phyloP scores from a whole-genome alignment of 1,140 invertebrate species.

The Euborellia annulipes region DNA sequence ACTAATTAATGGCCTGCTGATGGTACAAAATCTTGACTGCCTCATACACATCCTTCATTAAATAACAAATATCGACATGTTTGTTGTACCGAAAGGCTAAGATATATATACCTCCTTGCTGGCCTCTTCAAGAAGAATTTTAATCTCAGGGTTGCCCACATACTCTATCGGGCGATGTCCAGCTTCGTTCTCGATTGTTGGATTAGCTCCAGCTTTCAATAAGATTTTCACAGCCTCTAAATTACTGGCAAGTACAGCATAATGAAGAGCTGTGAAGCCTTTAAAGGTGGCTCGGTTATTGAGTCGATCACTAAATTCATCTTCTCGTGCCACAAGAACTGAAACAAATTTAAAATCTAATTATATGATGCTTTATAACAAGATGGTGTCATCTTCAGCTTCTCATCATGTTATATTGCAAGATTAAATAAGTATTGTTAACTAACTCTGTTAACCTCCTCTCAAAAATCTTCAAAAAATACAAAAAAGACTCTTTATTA shows the following conservation, averaged over 20 bases:
- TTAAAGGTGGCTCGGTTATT: constrained; percentile 59
- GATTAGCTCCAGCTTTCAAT: constrained; percentile 51
- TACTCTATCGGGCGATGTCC: constrained; percentile 67
- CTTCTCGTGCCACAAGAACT: constrained; percentile 53
- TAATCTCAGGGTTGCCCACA: constrained; percentile 40
- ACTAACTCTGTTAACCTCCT: background rate
- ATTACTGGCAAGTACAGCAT: constrained; percentile 66
- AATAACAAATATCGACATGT: constrained; percentile 12
- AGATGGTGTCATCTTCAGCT: no score
- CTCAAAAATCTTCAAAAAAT: background rate
- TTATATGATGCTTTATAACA: background rate
- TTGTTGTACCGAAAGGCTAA: no score
- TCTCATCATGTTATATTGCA: no score
- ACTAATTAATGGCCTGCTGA: no score
- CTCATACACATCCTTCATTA: constrained; percentile 22
- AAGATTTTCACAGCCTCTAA: constrained; percentile 38
- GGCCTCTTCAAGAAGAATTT: constrained; percentile 21
- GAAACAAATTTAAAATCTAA: constrained; percentile 15
- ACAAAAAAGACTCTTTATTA: no score
- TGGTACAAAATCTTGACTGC: constrained; percentile 4
- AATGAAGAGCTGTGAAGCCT: constrained; percentile 80
- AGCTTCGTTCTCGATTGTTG: constrained; percentile 55
- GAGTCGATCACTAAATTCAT: constrained; percentile 61
- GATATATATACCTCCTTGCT: constrained; percentile 12
- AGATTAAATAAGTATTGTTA: background rate